Evolutionary conservation across 2,113 vertebrate species (phyloP).

Genomic region (Nothoprocta pentlandii): DNA sequence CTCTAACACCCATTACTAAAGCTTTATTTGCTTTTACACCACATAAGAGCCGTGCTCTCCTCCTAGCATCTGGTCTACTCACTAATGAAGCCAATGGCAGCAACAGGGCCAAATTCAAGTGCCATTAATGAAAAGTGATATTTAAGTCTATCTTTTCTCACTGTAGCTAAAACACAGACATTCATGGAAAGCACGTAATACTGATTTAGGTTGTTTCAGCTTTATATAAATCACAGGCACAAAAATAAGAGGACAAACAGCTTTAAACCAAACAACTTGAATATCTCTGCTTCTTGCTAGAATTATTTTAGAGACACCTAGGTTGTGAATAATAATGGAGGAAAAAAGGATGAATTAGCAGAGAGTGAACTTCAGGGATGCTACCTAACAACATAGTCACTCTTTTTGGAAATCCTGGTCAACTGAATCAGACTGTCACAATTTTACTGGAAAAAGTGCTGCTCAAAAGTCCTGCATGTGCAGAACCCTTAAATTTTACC

Average conservation of each 20-base stretch:
- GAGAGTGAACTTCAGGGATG: slow-evolving; percentile 32
- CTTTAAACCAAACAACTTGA: slow-evolving; percentile 14
- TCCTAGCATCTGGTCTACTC: background rate
- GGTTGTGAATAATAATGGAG: background rate
- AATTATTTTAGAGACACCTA: background rate
- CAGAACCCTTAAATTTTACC: background rate
- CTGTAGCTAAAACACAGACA: background rate
- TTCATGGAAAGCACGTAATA: background rate
- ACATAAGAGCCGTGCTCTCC: background rate
- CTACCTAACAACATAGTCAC: background rate
- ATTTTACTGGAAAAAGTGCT: background rate
- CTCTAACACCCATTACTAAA: background rate
- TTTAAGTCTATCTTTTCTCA: slow-evolving; percentile 13
- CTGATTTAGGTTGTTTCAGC: background rate
- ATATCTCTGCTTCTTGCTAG: background rate
- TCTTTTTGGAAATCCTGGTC: background rate
- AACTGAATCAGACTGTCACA: background rate
- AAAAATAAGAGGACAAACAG: slow-evolving; percentile 41
- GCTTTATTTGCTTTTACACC: background rate
- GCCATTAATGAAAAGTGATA: background rate
- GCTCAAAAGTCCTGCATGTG: background rate
- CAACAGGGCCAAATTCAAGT: background rate
- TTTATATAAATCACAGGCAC: slow-evolving; percentile 22
- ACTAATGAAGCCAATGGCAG: background rate
- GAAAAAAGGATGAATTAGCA: slow-evolving; percentile 44